These are phyloP conservation scores for Hydriomena furcata DNA, from an alignment of 2,888 invertebrate genomes.

Conservation along the genomic window DNA sequence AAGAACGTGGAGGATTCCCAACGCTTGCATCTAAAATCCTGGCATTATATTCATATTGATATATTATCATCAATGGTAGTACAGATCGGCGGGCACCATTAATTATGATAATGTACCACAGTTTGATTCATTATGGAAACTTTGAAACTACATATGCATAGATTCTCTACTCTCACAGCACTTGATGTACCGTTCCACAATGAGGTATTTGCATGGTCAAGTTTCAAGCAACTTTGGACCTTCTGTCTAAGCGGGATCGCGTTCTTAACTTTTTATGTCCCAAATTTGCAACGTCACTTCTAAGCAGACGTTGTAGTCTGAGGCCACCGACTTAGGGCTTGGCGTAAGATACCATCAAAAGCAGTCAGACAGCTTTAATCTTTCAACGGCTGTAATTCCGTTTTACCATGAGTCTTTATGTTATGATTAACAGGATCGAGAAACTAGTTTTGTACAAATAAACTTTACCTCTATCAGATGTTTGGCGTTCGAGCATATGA, in stretches of 20 bases:
- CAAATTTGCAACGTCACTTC: conserved; percentile 64
- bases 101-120: conserved; percentile 36
- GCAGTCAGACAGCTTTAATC: conserved; percentile 30
- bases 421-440: conserved; percentile 13
- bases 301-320: conserved; percentile 58
- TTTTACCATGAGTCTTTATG: background rate
- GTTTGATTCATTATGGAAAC: conserved; percentile 37
- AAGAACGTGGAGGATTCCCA: background rate
- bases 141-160: conserved; percentile 36
- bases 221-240: conserved; percentile 32
- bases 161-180: conserved; percentile 36
- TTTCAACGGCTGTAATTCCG: background rate
- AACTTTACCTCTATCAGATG: conserved; percentile 30
- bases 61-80: conserved; percentile 5
- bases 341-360: conserved; percentile 45
- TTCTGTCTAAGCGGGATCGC: conserved; percentile 39
- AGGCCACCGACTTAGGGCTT: conserved; percentile 45
- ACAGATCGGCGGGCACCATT: conserved; percentile 25
- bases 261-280: conserved; percentile 45
- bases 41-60: background rate
- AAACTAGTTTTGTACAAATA: conserved; percentile 27
- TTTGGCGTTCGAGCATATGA: conserved; percentile 34
- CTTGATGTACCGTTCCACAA: conserved; percentile 31
- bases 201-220: conserved; percentile 27
- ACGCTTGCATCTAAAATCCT: background rate